Evolutionary conservation across 2,888 invertebrate genomes (phyloP).

Genomic region (Chrysina gloriosa): DNA sequence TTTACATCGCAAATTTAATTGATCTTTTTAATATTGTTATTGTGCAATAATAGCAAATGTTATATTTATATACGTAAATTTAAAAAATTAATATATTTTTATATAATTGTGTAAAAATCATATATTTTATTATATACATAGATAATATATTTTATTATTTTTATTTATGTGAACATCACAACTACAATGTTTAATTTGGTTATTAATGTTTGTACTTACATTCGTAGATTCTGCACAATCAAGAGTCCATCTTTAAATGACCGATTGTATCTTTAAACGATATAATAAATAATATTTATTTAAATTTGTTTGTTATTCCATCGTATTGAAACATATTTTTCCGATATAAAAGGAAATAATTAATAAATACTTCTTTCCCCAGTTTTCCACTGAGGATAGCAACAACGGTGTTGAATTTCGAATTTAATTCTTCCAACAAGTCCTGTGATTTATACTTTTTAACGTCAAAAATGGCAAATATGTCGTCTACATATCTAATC

Average conservation of each 20-base stretch:
- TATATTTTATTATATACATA: conserved; percentile 27
- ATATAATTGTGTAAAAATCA: conserved; percentile 22
- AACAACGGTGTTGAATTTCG: too few species aligned
- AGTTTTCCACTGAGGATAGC: too few species aligned
- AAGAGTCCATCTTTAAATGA: conserved; percentile 1
- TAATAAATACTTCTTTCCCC: too few species aligned
- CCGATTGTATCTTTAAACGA: conserved; percentile 28
- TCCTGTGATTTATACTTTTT: too few species aligned
- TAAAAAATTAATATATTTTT: conserved; percentile 36
- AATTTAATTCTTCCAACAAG: too few species aligned
- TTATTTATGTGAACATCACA: conserved; percentile 25
- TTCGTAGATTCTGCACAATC: conserved; percentile 2
- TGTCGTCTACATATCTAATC: too few species aligned
- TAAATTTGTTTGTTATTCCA: too few species aligned
- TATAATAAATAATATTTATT: conserved; percentile 32
- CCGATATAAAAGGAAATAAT: too few species aligned
- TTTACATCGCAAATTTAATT: conserved; percentile 19
- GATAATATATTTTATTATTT: conserved; percentile 22
- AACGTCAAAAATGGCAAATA: too few species aligned
- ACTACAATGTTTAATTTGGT: conserved; percentile 12
- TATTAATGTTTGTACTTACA: conserved; percentile 17
- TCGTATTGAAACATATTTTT: too few species aligned
- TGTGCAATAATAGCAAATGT: conserved; percentile 30
- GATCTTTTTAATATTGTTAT: conserved; percentile 23
- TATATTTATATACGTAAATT: conserved; percentile 11